A percentile compares a stretch with the other conserved stretches of the same genome.
Evolutionary conservation across 1,140 invertebrate species (phyloP).

Genomic region (Brachionus paranguensis): DNA sequence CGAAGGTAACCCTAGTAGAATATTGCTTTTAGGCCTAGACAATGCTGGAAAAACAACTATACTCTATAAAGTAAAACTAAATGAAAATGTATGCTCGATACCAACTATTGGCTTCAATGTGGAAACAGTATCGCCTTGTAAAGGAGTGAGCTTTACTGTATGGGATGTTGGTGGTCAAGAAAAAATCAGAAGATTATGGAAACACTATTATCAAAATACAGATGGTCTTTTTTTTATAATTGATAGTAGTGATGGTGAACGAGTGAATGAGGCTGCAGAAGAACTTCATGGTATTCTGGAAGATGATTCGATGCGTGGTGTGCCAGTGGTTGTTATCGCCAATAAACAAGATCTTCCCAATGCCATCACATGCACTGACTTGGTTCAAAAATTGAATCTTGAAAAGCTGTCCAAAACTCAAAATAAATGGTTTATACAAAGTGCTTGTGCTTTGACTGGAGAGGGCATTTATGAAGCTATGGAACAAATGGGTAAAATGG

Average conservation of each 20-base stretch:
- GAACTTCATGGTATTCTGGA: constrained; percentile 61
- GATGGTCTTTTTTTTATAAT: constrained; percentile 76
- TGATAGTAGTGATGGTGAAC: constrained; percentile 90
- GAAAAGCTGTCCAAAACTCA: constrained; percentile 54
- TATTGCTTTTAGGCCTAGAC: constrained; percentile 51
- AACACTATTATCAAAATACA: constrained; percentile 52
- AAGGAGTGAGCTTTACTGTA: constrained; percentile 62
- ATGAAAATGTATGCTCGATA: constrained; percentile 56
- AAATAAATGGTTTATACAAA: constrained; percentile 83
- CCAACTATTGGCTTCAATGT: constrained; percentile 75
- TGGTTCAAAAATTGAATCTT: constrained; percentile 2
- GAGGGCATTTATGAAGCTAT: constrained; percentile 97
- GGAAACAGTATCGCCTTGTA: constrained; percentile 64
- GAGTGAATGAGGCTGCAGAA: constrained; percentile 86
- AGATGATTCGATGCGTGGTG: constrained; percentile 41
- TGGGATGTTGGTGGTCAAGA: constrained; percentile 58
- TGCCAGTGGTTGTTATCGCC: constrained; percentile 51
- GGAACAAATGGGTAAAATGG: constrained; percentile 75
- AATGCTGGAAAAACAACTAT: constrained; percentile 46
- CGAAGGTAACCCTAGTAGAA: constrained; percentile 44
- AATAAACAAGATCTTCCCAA: constrained; percentile 51
- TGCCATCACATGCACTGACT: neutral
- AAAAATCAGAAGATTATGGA: constrained; percentile 54
- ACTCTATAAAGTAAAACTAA: constrained; percentile 91
- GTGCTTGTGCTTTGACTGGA: constrained; percentile 90